Percentiles rank a stretch among this genome's conserved stretches.
phyloP scores from a whole-genome alignment of 2,888 invertebrate species.

The Coecobrya sp. region DNA sequence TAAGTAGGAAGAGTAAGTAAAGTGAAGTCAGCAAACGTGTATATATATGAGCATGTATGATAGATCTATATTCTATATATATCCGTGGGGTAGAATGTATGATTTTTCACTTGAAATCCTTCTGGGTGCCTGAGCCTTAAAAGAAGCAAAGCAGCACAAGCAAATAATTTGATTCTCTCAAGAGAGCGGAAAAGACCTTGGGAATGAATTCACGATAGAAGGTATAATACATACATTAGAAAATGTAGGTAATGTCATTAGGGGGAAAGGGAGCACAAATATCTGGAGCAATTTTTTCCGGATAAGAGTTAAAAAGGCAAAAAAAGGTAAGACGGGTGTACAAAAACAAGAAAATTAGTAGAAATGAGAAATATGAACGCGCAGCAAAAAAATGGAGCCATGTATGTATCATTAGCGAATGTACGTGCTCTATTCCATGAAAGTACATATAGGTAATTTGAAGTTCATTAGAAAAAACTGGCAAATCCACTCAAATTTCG shows the following conservation, averaged over 20 bases:
- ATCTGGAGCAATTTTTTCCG: constrained; percentile 26
- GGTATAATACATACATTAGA: constrained; percentile 43
- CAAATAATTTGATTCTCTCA: constrained; percentile 36
- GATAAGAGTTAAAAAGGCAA: not conserved
- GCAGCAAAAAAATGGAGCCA: not conserved
- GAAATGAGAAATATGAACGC: not conserved
- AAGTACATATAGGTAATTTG: constrained; percentile 4
- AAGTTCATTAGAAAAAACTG: constrained; percentile 34
- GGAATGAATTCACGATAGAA: not conserved
- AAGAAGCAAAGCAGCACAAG: constrained; percentile 12
- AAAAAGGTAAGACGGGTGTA: not conserved
- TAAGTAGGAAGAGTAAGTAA: constrained; percentile 15
- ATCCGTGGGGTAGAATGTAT: too few species aligned
- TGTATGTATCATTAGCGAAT: not conserved
- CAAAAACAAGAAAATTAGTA: not conserved
- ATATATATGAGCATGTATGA: not conserved
- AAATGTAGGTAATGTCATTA: constrained; percentile 46
- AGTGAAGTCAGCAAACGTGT: not conserved
- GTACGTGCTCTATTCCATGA: not conserved
- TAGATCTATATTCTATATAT: too few species aligned
- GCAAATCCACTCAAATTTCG: constrained; percentile 23
- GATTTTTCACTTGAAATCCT: too few species aligned
- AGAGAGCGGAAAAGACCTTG: constrained; percentile 25
- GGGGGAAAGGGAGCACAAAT: constrained; percentile 10
- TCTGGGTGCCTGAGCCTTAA: constrained; percentile 32